Conservation (phyloP, 1,140 invertebrate genomes). For the Pemphigus obesinymphae region DNA sequence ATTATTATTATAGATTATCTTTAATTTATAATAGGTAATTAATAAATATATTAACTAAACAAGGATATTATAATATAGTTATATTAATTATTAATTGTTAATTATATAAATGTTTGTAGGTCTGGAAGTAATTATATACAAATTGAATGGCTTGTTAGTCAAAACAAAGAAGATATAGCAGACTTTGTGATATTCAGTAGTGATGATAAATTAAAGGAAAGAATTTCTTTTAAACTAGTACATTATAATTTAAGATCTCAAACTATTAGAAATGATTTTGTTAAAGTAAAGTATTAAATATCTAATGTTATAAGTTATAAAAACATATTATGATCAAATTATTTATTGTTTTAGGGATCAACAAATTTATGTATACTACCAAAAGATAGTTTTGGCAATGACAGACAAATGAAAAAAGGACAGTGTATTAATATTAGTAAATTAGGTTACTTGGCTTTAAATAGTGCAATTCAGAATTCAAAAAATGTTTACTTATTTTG, state of each 20-base stretch:
- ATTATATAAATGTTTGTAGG: neutral
- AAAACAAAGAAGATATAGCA: constrained; percentile 35
- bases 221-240: constrained; percentile 3
- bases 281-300: neutral
- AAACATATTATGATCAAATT: neutral
- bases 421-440: neutral
- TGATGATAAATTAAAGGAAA: neutral
- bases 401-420: constrained; percentile 16
- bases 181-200: constrained; percentile 24
- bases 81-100: constrained; percentile 43
- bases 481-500: neutral
- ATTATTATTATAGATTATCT: no score
- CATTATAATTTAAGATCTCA: constrained; percentile 33
- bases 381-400: constrained; percentile 29
- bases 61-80: no score
- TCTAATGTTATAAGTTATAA: neutral
- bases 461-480: neutral
- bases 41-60: no score
- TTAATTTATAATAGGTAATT: no score
- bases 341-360: neutral
- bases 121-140: neutral
- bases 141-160: constrained; percentile 14
- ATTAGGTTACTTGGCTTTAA: neutral
- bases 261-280: neutral
- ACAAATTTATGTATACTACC: constrained; percentile 18